phyloP scores from a whole-genome alignment of 2,888 invertebrate genomes.

The Petrolisthes cinctipes region DNA sequence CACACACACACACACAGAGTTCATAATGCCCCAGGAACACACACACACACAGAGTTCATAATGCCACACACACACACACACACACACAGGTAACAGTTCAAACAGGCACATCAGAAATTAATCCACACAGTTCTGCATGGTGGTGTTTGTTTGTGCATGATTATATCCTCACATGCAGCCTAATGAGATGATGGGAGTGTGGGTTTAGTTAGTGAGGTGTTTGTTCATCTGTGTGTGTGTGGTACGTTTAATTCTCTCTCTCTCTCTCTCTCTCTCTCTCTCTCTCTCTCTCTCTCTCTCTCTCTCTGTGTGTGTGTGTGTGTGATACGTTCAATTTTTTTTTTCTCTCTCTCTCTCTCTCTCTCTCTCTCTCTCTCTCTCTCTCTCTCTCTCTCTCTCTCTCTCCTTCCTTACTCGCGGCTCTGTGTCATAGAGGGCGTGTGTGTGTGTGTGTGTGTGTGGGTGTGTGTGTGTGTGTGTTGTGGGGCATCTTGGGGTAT shows the following conservation, averaged over 20 bases:
- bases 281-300: background rate
- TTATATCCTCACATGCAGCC: background rate
- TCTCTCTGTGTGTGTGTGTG: constrained; percentile 13
- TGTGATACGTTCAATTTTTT: background rate
- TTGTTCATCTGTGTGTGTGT: constrained; percentile 5
- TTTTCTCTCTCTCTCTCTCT: background rate
- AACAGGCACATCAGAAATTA: too few species aligned
- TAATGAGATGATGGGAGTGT: background rate
- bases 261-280: background rate
- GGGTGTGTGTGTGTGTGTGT: background rate
- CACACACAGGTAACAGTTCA: too few species aligned
- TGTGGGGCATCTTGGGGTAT: background rate
- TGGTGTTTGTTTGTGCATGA: constrained; percentile 5
- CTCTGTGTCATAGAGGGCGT: background rate
- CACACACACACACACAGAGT: too few species aligned
- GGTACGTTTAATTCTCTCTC: background rate
- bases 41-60: too few species aligned
- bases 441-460: background rate
- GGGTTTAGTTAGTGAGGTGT: background rate
- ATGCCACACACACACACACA: too few species aligned
- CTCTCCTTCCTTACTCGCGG: too few species aligned
- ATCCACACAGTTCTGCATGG: constrained; percentile 7
- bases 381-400: too few species aligned
- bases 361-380: too few species aligned
- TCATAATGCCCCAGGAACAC: too few species aligned